Evolutionary conservation across 2,888 invertebrate species (phyloP), one percentile per base, ranked within the genome.

Genomic region (Psylliodes chrysocephalus): DNA sequence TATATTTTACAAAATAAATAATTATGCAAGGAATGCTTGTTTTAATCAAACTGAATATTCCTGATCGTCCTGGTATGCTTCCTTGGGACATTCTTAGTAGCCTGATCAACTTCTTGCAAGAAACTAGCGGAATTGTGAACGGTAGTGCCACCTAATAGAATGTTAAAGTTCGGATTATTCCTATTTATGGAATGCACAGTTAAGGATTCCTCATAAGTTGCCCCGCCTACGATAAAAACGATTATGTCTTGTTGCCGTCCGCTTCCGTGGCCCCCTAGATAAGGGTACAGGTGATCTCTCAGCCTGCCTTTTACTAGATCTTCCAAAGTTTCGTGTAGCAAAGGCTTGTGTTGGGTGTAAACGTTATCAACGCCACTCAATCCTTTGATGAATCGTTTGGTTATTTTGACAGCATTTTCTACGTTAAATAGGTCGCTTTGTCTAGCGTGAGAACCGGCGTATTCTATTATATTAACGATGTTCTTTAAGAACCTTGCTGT

Each of bases 301-400:
- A 98, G 86, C 76, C 92, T 91, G 1, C 96, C 96, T 79, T 94
- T 96, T 30, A 94, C 87, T 0, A 97, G 84, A 78, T 96, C 95
- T 75, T 98, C 98, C 0, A 99, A 80, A 0, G 93, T 91, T 78
- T 95, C 94, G 74, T 91, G 90, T 4, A 99, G 82, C 18, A 96
- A 85, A 0, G 99, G 98, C n/a, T 91, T 91, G 82, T 99, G 99
- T 79, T 99, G 99, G 0, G 99, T 98, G 84, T 97, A 99, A 66
- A 99, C 95, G 83, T 99, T 99, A 81, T 99, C 99, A 0, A 99
- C 98, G 0, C 98, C 99, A 83, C 92, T 94, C 15, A 96, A 84
- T 14, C 94, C 94, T 87, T 92, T 96, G 78, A 90, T 93, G 76
- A 91, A 90, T 81, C 93, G 86, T 82, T 97, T 96, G 0, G 97